phyloP scores from a whole-genome alignment of 2,888 invertebrate genomes.

The Phaonia tiefii region DNA sequence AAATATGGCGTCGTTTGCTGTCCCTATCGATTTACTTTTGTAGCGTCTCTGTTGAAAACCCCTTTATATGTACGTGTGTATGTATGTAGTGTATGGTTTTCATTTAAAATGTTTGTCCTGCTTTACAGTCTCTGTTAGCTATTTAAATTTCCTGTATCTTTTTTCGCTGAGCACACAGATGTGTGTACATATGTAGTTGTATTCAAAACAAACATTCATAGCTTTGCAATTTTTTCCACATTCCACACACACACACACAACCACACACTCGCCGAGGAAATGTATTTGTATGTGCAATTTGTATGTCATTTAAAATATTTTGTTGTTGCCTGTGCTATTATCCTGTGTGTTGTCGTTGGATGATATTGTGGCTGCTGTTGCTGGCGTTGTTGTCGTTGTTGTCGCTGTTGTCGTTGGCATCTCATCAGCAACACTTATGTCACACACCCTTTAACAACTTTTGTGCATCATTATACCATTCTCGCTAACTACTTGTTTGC shows the following conservation, averaged over 20 bases:
- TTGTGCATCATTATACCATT: conserved; percentile 44
- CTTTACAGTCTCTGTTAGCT: background rate
- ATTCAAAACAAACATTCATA: background rate
- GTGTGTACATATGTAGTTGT: background rate
- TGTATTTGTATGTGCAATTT: conserved; percentile 61
- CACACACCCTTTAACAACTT: conserved; percentile 43
- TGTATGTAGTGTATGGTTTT: background rate
- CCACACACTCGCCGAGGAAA: conserved; percentile 14
- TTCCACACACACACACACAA: background rate
- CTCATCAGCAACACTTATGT: conserved; percentile 58
- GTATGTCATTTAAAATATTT: conserved; percentile 30
- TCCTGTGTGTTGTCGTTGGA: too few relatives aligned
- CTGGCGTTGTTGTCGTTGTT: too few relatives aligned
- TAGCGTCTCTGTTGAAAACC: too few relatives aligned
- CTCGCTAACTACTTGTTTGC: background rate
- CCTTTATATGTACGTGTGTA: too few relatives aligned
- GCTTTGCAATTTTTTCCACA: background rate
- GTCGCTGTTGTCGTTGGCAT: conserved; percentile 50
- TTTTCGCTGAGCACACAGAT: background rate
- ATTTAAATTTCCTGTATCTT: background rate
- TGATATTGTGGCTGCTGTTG: too few relatives aligned
- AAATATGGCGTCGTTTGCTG: too few relatives aligned
- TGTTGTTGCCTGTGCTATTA: too few relatives aligned
- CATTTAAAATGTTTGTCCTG: background rate
- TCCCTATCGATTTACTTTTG: too few relatives aligned